Percentiles rank a stretch among this genome's conserved stretches.
Conservation (phyloP, 2,113 vertebrate genomes). For the Phalacrocorax aristotelis region DNA sequence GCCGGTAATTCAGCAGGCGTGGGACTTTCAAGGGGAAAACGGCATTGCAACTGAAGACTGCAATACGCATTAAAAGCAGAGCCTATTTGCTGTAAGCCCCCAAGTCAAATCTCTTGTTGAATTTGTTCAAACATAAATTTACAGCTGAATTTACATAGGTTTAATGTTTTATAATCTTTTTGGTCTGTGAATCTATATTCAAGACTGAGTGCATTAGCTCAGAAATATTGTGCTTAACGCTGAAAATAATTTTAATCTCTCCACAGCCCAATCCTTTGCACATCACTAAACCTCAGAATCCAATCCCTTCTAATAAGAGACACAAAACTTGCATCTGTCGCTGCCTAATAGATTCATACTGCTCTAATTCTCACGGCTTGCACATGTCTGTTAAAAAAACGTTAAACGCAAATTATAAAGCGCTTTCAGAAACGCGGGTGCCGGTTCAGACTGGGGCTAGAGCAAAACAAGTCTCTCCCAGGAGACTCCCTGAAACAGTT, state of each 20-base stretch:
- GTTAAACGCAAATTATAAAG: background rate
- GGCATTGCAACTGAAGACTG: background rate
- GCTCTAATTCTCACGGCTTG: constrained; percentile 29
- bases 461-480: background rate
- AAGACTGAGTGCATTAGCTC: constrained; percentile 58
- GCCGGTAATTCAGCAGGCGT: constrained; percentile 56
- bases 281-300: constrained; percentile 60
- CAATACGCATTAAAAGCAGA: background rate
- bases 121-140: constrained; percentile 75
- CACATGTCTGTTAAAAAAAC: constrained; percentile 30
- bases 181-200: constrained; percentile 72
- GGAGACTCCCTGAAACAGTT: background rate
- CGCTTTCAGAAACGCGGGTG: background rate
- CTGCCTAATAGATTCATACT: constrained; percentile 45
- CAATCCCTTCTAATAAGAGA: constrained; percentile 65
- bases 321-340: constrained; percentile 54
- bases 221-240: constrained; percentile 68
- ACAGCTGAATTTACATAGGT: constrained; percentile 77
- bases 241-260: constrained; percentile 76
- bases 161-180: constrained; percentile 77
- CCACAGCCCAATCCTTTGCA: constrained; percentile 69
- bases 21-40: constrained; percentile 57
- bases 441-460: background rate
- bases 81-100: constrained; percentile 67
- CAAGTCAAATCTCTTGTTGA: constrained; percentile 74